Evolutionary conservation across 2,113 vertebrate genomes (phyloP).

Genomic region (Tachysurus fulvidraco): DNA sequence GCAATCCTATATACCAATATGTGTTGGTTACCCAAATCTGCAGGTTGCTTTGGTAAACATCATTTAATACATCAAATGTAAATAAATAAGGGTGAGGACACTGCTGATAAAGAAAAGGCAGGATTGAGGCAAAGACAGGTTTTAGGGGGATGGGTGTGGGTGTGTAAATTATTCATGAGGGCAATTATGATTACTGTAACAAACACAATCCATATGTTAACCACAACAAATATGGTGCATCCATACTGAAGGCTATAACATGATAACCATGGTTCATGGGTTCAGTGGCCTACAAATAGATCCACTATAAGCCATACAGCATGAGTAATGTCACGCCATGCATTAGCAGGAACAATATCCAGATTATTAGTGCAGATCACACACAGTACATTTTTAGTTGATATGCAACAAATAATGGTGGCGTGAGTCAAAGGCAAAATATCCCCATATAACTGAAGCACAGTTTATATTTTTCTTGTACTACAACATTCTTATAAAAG

Average conservation of each 20-base stretch:
- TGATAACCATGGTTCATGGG: background rate
- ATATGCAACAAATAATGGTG: background rate
- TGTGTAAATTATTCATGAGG: slow-evolving; percentile 16
- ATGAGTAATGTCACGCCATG: slow-evolving; percentile 20
- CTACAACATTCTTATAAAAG: background rate
- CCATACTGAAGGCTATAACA: background rate
- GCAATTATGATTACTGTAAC: background rate
- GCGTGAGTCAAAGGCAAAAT: background rate
- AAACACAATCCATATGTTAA: background rate
- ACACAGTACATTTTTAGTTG: background rate
- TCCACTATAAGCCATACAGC: background rate
- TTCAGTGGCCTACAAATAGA: background rate
- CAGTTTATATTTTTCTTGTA: background rate
- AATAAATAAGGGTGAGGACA: background rate
- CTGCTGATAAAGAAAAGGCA: background rate
- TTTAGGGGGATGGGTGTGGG: background rate
- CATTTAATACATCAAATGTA: background rate
- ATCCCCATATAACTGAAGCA: background rate
- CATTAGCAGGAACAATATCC: background rate
- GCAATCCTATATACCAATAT: background rate
- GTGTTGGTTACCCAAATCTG: background rate
- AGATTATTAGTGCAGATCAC: background rate
- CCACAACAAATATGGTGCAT: background rate
- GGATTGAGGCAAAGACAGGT: background rate
- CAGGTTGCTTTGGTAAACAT: background rate